phyloP scores from a whole-genome alignment of 53 echinoderm and acorn worm genomes.

The Echinarachnius parma region DNA sequence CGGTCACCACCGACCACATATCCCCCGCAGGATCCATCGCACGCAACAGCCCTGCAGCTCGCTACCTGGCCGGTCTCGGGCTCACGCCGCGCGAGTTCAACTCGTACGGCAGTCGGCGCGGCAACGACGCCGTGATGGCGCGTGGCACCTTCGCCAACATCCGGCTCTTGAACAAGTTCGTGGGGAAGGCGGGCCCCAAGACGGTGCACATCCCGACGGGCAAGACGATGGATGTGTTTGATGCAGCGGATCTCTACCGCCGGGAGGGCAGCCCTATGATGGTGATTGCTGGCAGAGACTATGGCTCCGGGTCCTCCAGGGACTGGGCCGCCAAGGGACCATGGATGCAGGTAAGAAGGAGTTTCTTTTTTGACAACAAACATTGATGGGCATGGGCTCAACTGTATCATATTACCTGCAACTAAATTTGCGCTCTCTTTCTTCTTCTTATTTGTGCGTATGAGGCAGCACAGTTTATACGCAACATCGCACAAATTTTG shows the following conservation, averaged over 20 bases:
- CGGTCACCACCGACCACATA: conserved; percentile 98
- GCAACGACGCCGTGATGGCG: conserved; percentile 95
- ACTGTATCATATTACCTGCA: too few relatives aligned
- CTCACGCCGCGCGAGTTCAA: conserved; percentile 93
- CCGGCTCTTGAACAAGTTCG: conserved; percentile 90
- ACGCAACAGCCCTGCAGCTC: conserved; percentile 93
- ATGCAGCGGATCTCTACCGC: conserved; percentile 78
- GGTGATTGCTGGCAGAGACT: conserved; percentile 84
- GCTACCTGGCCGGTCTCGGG: conserved; percentile 77
- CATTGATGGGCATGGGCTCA: too few relatives aligned
- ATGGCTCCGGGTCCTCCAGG: conserved; percentile 92
- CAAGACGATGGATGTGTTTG: conserved; percentile 80
- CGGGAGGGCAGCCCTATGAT: conserved; percentile 57
- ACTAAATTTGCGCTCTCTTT: too few relatives aligned
- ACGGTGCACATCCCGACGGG: conserved; percentile 73
- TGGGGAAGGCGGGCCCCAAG: conserved; percentile 89
- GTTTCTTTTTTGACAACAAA: too few relatives aligned
- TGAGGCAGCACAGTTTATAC: too few relatives aligned
- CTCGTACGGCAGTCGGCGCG: conserved; percentile 94
- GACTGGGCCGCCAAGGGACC: conserved; percentile 99
- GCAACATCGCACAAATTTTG: too few relatives aligned
- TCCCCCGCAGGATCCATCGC: conserved; percentile 95
- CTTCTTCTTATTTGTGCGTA: too few relatives aligned
- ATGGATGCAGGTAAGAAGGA: conserved; percentile 79
- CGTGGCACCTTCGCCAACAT: conserved; percentile 97